Percentiles rank a stretch among this genome's conserved stretches.
Evolutionary conservation across 2,888 invertebrate species (phyloP).

Genomic region (Dasysyrphus albostriatus): DNA sequence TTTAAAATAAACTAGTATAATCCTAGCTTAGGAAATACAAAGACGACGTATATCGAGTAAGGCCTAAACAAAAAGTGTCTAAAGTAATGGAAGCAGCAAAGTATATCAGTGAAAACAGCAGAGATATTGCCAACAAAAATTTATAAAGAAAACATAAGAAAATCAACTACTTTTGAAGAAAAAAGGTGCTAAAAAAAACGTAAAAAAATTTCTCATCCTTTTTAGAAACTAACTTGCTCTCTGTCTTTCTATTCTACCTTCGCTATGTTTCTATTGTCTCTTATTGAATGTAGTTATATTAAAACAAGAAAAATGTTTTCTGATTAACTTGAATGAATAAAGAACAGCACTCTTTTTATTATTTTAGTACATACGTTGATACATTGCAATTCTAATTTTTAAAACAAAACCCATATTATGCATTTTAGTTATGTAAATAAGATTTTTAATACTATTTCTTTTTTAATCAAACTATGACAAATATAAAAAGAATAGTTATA

Average conservation of each 20-base stretch:
- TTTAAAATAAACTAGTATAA: too few species aligned
- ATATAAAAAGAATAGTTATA: conserved; percentile 52
- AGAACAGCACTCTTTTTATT: background rate
- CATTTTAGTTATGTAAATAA: conserved; percentile 75
- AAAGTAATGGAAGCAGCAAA: background rate
- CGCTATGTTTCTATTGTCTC: conserved; percentile 21
- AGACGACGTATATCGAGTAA: conserved; percentile 60
- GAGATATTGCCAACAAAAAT: too few species aligned
- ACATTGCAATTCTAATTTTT: conserved; percentile 7
- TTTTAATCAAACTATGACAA: background rate
- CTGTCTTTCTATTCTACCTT: conserved; percentile 47
- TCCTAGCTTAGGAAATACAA: background rate
- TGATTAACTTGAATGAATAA: background rate
- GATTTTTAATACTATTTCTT: conserved; percentile 55
- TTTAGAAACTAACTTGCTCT: conserved; percentile 51
- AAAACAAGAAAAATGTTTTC: background rate
- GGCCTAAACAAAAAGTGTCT: conserved; percentile 14
- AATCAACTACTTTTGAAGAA: conserved; percentile 48
- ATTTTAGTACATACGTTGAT: background rate
- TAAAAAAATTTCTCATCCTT: conserved; percentile 49
- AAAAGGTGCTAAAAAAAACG: conserved; percentile 67
- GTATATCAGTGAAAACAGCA: background rate
- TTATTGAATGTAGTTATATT: too few species aligned
- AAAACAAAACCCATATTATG: conserved; percentile 57
- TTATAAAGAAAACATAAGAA: background rate